Evolutionary conservation across 2,888 invertebrate genomes (phyloP), one percentile per base, ranked within the genome.

Genomic region (Scaptomyza cyrtandrae): DNA sequence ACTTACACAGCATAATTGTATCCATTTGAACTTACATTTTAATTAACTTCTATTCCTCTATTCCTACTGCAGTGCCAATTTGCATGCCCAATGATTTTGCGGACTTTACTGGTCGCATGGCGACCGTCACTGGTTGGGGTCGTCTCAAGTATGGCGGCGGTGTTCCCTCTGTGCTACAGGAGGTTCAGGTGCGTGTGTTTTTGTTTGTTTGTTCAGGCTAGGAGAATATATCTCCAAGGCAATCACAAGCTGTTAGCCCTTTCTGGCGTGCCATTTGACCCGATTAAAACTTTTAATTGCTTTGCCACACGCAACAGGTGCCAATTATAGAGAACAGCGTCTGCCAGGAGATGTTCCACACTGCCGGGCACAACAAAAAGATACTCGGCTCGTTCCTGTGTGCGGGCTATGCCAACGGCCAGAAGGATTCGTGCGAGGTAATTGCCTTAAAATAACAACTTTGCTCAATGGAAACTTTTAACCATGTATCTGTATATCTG

Each of bases 321-420:
- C 98, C 98, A 37, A 95, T 98, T 70, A 97, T 98, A 93, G 97
- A 97, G 90, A 98, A 98, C 91, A 94, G 94, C 75, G 96, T 97
- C 11, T 98, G 98, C 90, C 98, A 98, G 91, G 96, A 97, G 91
- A 98, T 98, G 98, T 98, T 98, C 94, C 95, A 96, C 81, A 96
- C 97, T 0, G 97, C 97, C 1, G 97, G 97, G 0, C 98, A 98
- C 90, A 94, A 95, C 0, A 98, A 98, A 92, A 95, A 95, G 86
- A 98, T 98, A 70, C 93, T 97, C 33, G 95, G 94, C 71, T 97
- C 97, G 37, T 98, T 98, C 93, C 93, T 98, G 29, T 98, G 98
- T 86, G 98, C 98, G 0, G 98, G 98, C 37, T 98, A 98, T 90
- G 96, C 97, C 39, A 96, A 96, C 80, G 98, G 98, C 0, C 96